Percentiles rank a stretch among this genome's conserved stretches.
Conservation (phyloP, 2,888 invertebrate genomes). For the Pseudeuparius sepicola region DNA sequence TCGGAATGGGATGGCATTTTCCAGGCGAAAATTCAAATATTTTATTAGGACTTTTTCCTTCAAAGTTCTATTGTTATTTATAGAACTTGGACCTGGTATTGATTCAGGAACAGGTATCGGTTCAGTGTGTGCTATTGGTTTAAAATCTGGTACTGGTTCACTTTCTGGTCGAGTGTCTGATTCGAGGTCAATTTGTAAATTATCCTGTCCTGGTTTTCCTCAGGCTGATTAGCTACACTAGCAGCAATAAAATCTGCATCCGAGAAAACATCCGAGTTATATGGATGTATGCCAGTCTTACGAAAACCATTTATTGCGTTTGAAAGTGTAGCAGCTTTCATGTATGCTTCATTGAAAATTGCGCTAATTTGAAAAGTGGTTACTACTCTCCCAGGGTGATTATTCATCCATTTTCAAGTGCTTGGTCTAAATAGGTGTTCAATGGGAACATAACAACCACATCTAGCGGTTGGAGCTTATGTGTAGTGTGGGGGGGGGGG, state of each 20-base stretch:
- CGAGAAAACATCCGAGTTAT: constrained; percentile 7
- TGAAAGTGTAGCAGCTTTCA: not conserved
- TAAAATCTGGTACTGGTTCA: too few relatives aligned
- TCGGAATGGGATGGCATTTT: too few relatives aligned
- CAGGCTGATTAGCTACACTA: constrained; percentile 1
- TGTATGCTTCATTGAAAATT: not conserved
- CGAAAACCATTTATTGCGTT: constrained; percentile 3
- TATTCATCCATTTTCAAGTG: constrained; percentile 23
- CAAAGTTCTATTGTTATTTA: too few relatives aligned
- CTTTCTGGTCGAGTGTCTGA: too few relatives aligned
- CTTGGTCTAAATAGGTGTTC: constrained; percentile 15
- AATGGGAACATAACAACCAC: constrained; percentile 21
- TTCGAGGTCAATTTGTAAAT: too few relatives aligned
- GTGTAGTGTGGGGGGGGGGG: constrained; percentile 3
- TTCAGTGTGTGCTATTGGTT: too few relatives aligned
- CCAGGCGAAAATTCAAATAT: too few relatives aligned
- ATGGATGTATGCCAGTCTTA: constrained; percentile 12
- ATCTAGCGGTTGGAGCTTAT: constrained; percentile 14
- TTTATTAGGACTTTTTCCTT: too few relatives aligned
- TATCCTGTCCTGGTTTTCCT: too few relatives aligned
- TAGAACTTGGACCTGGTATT: too few relatives aligned
- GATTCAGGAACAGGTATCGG: too few relatives aligned
- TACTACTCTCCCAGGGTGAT: constrained; percentile 20
- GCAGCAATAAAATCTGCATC: constrained; percentile 11
- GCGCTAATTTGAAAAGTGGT: constrained; percentile 5